phyloP scores from a whole-genome alignment of 2,888 invertebrate species.

The Andrena hattorfiana region DNA sequence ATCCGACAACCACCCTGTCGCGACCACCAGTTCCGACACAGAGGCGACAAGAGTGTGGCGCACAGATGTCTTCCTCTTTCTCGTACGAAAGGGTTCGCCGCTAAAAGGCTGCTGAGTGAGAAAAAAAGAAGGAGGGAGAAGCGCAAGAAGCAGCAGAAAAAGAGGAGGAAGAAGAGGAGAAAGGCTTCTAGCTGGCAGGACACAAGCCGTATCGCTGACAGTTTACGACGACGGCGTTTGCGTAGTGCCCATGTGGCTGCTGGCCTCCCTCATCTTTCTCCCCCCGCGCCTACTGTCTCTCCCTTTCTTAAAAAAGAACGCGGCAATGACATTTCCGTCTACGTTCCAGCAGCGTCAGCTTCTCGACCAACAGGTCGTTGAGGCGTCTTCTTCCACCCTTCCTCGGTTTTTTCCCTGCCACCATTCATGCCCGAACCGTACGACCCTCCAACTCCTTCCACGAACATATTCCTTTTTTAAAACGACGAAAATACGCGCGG shows the following conservation, averaged over 20 bases:
- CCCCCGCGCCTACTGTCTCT: constrained; percentile 9
- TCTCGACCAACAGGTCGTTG: constrained; percentile 66
- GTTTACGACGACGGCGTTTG: constrained; percentile 78
- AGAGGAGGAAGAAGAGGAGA: constrained; percentile 38
- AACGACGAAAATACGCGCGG: constrained; percentile 27
- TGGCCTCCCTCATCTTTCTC: constrained; percentile 37
- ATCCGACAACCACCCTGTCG: background rate
- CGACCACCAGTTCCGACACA: constrained; percentile 5
- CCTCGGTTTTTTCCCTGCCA: constrained; percentile 35
- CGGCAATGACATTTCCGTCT: constrained; percentile 77
- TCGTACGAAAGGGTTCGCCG: constrained; percentile 56
- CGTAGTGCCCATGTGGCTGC: constrained; percentile 79
- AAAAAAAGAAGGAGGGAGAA: constrained; percentile 37
- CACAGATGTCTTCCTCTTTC: constrained; percentile 55
- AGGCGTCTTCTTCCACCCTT: constrained; percentile 59
- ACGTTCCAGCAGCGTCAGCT: constrained; percentile 30
- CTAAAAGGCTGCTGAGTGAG: constrained; percentile 33
- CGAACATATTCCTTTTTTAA: background rate
- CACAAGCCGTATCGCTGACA: constrained; percentile 75
- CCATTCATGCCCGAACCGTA: constrained; percentile 46
- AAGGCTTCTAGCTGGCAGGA: constrained; percentile 64
- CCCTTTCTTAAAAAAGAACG: constrained; percentile 43
- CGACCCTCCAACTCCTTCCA: constrained; percentile 5
- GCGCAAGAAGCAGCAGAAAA: constrained; percentile 32
- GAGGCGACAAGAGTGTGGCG: constrained; percentile 50